Conservation (phyloP, 2,113 vertebrate genomes). For the Tetraodon nigroviridis region DNA sequence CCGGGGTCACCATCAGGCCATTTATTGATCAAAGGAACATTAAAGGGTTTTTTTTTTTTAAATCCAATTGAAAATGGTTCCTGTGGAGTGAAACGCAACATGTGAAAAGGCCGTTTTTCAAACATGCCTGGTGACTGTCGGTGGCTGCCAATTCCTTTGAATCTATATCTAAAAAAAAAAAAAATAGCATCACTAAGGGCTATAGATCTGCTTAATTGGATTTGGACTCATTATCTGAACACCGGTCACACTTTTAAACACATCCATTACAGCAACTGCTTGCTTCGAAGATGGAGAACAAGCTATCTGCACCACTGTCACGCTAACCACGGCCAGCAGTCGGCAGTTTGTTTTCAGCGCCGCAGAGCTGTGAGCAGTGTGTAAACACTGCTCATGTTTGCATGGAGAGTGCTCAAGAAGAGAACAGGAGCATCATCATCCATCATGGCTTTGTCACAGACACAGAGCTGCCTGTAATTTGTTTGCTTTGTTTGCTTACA, state of each 20-base stretch:
- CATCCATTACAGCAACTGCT: constrained; percentile 33
- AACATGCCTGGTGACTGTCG: constrained; percentile 4
- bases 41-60: constrained; percentile 1
- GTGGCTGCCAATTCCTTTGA: constrained; percentile 9
- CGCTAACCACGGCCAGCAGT: neutral
- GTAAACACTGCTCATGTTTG: constrained; percentile 24
- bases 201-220: constrained; percentile 56
- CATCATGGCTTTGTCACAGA: constrained; percentile 52
- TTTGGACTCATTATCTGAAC: constrained; percentile 59
- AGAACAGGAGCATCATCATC: constrained; percentile 50
- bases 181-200: constrained; percentile 9
- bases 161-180: constrained; percentile 12
- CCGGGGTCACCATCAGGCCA: constrained; percentile 1
- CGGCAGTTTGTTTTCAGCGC: constrained; percentile 13
- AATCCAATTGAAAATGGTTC: neutral
- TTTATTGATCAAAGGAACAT: constrained; percentile 9
- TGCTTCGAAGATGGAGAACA: constrained; percentile 10
- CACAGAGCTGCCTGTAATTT: constrained; percentile 58
- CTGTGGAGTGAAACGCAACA: neutral
- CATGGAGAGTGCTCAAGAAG: neutral
- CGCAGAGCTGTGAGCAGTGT: constrained; percentile 22
- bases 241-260: constrained; percentile 37
- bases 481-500: constrained; percentile 66
- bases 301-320: constrained; percentile 9
- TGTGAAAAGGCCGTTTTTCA: neutral